Evolutionary conservation across 2,888 invertebrate genomes (phyloP).

Genomic region (Nephrotoma appendiculata): DNA sequence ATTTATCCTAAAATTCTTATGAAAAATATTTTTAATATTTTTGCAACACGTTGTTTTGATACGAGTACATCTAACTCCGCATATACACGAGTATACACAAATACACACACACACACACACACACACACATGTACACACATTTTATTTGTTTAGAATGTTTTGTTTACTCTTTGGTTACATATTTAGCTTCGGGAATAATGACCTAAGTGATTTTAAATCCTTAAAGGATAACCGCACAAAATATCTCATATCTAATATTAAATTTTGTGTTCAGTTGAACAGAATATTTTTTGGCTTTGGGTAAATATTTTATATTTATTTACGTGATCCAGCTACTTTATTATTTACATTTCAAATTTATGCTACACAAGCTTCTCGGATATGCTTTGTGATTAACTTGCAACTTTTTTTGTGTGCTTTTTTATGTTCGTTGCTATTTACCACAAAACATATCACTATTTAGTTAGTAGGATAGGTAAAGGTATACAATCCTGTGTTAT

Average conservation of each 20-base stretch:
- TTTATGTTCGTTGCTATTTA: not conserved
- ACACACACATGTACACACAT: not conserved
- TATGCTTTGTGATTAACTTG: not conserved
- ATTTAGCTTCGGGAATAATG: not conserved
- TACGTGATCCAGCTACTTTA: not conserved
- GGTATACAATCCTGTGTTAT: not conserved
- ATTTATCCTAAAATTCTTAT: not conserved
- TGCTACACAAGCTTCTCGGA: not conserved
- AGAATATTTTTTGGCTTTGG: not conserved
- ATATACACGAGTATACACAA: too few relatives aligned
- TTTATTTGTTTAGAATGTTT: not conserved
- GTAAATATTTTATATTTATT: not conserved
- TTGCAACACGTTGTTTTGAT: not conserved
- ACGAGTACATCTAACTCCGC: too few relatives aligned
- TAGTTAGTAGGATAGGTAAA: not conserved
- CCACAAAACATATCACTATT: not conserved
- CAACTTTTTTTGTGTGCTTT: not conserved
- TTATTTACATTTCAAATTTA: not conserved
- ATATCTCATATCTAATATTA: not conserved
- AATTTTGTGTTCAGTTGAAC: not conserved
- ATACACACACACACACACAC: not conserved
- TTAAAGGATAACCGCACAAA: not conserved
- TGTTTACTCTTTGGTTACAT: not conserved
- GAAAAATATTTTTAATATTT: not conserved
- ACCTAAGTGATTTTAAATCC: not conserved